A percentile compares a stretch with the other conserved stretches of the same genome.
phyloP scores from a whole-genome alignment of 2,113 vertebrate species.

The Periophthalmus modestus region DNA sequence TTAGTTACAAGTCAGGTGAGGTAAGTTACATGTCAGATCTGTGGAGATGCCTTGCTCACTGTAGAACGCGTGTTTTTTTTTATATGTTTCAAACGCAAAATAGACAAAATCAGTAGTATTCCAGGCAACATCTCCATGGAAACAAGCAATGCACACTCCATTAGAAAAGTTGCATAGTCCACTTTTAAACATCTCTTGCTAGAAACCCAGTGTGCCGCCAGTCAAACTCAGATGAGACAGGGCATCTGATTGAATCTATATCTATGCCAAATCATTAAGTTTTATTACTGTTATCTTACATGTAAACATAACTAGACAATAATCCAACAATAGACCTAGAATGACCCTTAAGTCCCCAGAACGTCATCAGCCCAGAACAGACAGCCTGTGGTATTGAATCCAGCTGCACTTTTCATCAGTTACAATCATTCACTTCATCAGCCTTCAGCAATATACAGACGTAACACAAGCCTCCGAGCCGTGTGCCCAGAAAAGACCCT shows the following conservation, averaged over 20 bases:
- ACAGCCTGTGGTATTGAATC: background rate
- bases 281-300: background rate
- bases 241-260: background rate
- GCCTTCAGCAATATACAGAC: background rate
- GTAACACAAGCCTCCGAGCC: background rate
- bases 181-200: too few relatives aligned
- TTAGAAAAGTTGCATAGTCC: too few relatives aligned
- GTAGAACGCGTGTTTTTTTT: too few relatives aligned
- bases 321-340: background rate
- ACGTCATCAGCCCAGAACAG: background rate
- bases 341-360: background rate
- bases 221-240: background rate
- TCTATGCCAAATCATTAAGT: background rate
- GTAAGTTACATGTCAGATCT: too few relatives aligned
- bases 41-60: too few relatives aligned
- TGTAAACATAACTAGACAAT: background rate
- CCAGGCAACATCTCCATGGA: too few relatives aligned
- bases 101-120: too few relatives aligned
- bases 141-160: too few relatives aligned
- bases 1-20: too few relatives aligned
- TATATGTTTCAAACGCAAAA: too few relatives aligned
- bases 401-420: conserved; percentile 8
- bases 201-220: too few relatives aligned
- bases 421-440: conserved; percentile 8
- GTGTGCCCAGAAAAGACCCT: background rate